A percentile compares a stretch with the other conserved stretches of the same genome.
Conservation (phyloP, 2,888 invertebrate genomes). For the Dermolepida albohirtum region DNA sequence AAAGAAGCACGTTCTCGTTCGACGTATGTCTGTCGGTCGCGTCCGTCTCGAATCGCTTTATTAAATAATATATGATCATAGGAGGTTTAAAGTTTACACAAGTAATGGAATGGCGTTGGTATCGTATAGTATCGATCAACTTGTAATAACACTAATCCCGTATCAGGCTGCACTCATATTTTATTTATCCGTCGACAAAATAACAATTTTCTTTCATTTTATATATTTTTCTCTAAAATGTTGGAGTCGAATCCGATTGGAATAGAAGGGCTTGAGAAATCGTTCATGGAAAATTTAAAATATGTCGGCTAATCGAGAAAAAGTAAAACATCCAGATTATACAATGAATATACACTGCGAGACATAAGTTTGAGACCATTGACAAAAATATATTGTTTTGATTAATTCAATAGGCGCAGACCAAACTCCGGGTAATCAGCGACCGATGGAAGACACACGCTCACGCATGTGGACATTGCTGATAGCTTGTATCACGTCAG, state of each 20-base stretch:
- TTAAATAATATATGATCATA: conserved; percentile 57
- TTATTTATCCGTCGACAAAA: conserved; percentile 59
- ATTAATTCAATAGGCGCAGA: too few species aligned
- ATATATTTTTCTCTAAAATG: conserved; percentile 43
- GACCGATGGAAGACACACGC: too few species aligned
- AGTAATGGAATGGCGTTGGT: conserved; percentile 59
- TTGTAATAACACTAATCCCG: conserved; percentile 61
- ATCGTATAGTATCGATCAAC: conserved; percentile 62
- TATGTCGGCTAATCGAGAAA: background rate
- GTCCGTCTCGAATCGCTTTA: conserved; percentile 48
- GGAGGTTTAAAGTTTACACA: conserved; percentile 62
- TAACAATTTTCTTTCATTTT: conserved; percentile 56
- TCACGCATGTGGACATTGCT: too few species aligned
- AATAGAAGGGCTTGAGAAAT: too few species aligned
- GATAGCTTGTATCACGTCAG: too few species aligned
- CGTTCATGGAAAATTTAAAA: background rate
- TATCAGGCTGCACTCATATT: conserved; percentile 57
- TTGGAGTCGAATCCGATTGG: background rate
- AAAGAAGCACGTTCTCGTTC: background rate
- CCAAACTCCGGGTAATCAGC: too few species aligned
- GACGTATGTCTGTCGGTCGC: background rate
- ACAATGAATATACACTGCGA: background rate
- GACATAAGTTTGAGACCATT: too few species aligned
- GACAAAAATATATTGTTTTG: too few species aligned
- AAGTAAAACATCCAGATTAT: background rate